Conservation (phyloP, 2,113 vertebrate genomes). For the Centropristis striata region DNA sequence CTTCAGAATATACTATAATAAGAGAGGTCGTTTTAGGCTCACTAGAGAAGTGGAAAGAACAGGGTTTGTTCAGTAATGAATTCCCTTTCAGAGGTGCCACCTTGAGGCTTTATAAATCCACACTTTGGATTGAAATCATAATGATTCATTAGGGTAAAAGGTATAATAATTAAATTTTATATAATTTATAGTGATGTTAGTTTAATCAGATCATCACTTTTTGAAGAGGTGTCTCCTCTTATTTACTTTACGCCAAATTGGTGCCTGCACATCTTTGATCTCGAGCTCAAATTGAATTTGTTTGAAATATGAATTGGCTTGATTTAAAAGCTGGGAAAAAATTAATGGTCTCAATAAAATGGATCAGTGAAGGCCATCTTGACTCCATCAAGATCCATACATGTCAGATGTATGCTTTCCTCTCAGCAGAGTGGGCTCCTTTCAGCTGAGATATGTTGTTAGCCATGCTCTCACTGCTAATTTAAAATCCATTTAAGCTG, state of each 20-base stretch:
- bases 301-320: constrained; percentile 44
- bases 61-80: constrained; percentile 50
- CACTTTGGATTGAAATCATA: constrained; percentile 11
- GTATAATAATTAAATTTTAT: constrained; percentile 41
- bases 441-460: constrained; percentile 56
- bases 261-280: constrained; percentile 48
- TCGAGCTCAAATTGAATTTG: constrained; percentile 66
- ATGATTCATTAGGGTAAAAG: background rate
- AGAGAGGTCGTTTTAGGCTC: constrained; percentile 20
- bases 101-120: constrained; percentile 19
- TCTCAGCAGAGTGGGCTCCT: constrained; percentile 26
- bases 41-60: constrained; percentile 14
- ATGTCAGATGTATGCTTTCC: constrained; percentile 51
- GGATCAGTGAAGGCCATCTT: constrained; percentile 61
- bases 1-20: constrained; percentile 17
- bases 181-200: constrained; percentile 28
- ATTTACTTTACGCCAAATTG: constrained; percentile 47
- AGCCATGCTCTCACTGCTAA: constrained; percentile 63
- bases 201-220: constrained; percentile 51
- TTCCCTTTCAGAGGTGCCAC: constrained; percentile 39
- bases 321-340: constrained; percentile 34
- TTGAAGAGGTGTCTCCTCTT: constrained; percentile 29
- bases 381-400: constrained; percentile 70
- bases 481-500: constrained; percentile 75
- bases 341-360: constrained; percentile 53